Percentiles rank a stretch among this genome's conserved stretches.
Conservation (phyloP, 1,140 invertebrate genomes). For the Bombus superbus region DNA sequence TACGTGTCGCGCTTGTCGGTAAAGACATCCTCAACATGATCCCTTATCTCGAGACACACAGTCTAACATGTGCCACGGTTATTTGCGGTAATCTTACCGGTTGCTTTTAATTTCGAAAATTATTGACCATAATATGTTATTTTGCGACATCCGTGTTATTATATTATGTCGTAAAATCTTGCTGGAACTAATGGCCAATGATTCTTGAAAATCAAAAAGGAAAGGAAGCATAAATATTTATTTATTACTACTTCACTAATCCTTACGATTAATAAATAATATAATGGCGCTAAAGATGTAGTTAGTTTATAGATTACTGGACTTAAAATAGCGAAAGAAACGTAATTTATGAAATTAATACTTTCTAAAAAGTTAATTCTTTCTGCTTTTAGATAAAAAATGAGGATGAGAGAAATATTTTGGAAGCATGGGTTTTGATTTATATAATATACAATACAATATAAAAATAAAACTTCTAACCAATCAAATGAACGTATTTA, state of each 20-base stretch:
- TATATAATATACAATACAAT: background rate
- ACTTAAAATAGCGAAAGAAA: background rate
- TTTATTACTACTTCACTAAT: background rate
- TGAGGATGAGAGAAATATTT: background rate
- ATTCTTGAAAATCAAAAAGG: background rate
- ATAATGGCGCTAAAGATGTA: background rate
- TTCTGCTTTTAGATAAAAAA: background rate
- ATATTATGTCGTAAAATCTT: background rate
- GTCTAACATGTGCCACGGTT: conserved; percentile 4
- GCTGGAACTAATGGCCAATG: background rate
- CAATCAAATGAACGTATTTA: background rate
- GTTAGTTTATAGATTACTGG: background rate
- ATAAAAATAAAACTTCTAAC: background rate
- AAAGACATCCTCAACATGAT: background rate
- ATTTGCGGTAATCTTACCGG: background rate
- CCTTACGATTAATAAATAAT: background rate
- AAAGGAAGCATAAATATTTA: background rate
- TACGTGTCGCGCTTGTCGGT: background rate
- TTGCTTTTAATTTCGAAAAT: background rate
- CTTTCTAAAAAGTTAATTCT: background rate
- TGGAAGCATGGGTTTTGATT: background rate
- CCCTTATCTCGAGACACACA: conserved; percentile 43
- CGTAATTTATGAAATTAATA: background rate
- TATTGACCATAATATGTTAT: background rate
- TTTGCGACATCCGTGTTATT: background rate